Evolutionary conservation across 1,140 invertebrate species (phyloP).

Genomic region (Drosophila pachea): DNA sequence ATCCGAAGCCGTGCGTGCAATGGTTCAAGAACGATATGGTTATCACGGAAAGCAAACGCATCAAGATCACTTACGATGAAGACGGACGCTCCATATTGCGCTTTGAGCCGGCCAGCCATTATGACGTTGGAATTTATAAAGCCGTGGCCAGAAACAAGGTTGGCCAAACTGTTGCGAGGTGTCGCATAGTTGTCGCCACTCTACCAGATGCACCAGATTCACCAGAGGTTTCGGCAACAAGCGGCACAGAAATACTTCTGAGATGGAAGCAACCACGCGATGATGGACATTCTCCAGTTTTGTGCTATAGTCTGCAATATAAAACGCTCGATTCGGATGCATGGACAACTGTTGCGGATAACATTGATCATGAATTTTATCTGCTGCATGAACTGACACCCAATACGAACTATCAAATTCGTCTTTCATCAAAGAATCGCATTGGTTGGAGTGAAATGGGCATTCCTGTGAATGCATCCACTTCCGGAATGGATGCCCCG

Average conservation of each 20-base stretch:
- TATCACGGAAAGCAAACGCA: conserved; percentile 87
- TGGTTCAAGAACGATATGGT: conserved; percentile 98
- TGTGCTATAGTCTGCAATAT: conserved; percentile 92
- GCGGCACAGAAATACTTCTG: conserved; percentile 91
- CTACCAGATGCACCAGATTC: conserved; percentile 91
- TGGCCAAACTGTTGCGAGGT: conserved; percentile 87
- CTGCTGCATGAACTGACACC: conserved; percentile 88
- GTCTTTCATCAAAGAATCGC: conserved; percentile 91
- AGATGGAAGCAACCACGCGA: conserved; percentile 92
- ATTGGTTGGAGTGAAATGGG: conserved; percentile 95
- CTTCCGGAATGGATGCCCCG: conserved; percentile 83
- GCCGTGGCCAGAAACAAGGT: conserved; percentile 94
- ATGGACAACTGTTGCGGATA: conserved; percentile 92
- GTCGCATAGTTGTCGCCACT: conserved; percentile 86
- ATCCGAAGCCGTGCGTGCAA: conserved; percentile 93
- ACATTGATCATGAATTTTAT: conserved; percentile 96
- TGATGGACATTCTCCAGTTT: conserved; percentile 89
- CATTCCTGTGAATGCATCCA: conserved; percentile 86
- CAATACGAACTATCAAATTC: conserved; percentile 91
- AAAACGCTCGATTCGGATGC: conserved; percentile 87
- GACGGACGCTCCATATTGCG: conserved; percentile 88
- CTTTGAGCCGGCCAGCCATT: conserved; percentile 86
- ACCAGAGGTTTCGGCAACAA: conserved; percentile 89
- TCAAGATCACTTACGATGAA: conserved; percentile 87
- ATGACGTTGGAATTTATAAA: conserved; percentile 96